Evolutionary conservation across 2,113 vertebrate species (phyloP).

Genomic region (Labrus mixtus): DNA sequence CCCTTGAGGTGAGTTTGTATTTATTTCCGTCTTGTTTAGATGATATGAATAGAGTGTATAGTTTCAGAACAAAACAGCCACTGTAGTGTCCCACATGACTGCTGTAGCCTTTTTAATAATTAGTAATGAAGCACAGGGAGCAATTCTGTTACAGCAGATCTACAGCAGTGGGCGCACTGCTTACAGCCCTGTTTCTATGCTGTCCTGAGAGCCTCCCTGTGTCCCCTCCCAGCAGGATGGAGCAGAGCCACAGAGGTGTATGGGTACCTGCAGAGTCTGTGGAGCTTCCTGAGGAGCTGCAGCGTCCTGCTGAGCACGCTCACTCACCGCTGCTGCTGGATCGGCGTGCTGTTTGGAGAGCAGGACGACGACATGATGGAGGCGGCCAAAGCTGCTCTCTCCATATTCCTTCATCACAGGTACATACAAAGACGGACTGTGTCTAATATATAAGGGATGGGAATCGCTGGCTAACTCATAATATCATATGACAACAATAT

Average conservation of each 20-base stretch:
- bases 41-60: not conserved
- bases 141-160: not conserved
- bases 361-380: slow-evolving; percentile 98
- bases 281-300: slow-evolving; percentile 83
- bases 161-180: slow-evolving; percentile 54
- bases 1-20: too few species aligned
- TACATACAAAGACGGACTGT: slow-evolving; percentile 31
- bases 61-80: not conserved
- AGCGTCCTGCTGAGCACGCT: slow-evolving; percentile 30
- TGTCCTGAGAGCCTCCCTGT: not conserved
- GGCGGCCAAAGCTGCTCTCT: slow-evolving; percentile 86
- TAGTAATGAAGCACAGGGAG: not conserved
- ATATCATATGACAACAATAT: too few species aligned
- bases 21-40: not conserved
- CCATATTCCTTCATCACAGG: slow-evolving; percentile 85
- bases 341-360: slow-evolving; percentile 89
- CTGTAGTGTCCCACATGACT: too few species aligned
- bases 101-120: not conserved
- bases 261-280: slow-evolving; percentile 75
- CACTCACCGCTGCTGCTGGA: slow-evolving; percentile 87
- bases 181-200: not conserved
- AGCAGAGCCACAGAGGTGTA: slow-evolving; percentile 44
- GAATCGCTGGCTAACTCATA: too few species aligned
- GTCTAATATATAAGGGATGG: too few species aligned
- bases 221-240: slow-evolving; percentile 35